Conservation (phyloP, 2,113 vertebrate genomes). For the Oenanthe oenanthe region DNA sequence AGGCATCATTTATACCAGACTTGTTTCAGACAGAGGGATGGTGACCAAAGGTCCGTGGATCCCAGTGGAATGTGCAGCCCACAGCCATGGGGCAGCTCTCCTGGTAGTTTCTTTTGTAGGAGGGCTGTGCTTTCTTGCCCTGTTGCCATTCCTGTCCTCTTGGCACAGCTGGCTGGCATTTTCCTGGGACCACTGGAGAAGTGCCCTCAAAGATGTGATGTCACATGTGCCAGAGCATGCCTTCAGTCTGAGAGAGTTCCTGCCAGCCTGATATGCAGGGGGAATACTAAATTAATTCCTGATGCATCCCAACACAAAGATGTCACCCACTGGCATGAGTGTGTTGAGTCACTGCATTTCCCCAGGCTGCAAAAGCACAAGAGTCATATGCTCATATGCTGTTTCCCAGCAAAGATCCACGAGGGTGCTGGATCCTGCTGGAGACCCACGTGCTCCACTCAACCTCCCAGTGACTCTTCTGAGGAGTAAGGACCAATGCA, state of each 20-base stretch:
- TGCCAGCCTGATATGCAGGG: background rate
- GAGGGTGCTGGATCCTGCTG: background rate
- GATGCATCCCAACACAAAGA: slow-evolving; percentile 2
- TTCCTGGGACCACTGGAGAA: accelerated
- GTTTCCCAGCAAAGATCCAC: background rate
- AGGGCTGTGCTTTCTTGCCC: background rate
- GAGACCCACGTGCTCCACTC: background rate
- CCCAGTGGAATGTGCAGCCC: background rate
- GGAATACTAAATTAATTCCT: slow-evolving; percentile 36
- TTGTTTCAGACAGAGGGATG: background rate
- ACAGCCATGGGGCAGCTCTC: background rate
- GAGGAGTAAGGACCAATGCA: background rate
- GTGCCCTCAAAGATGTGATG: accelerated
- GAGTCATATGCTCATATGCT: background rate
- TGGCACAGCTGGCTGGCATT: background rate
- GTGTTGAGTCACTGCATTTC: background rate
- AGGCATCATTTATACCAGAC: background rate
- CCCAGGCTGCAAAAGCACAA: background rate
- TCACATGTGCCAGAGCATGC: accelerated
- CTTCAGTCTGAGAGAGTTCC: background rate
- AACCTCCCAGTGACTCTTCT: background rate
- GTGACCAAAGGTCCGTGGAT: background rate
- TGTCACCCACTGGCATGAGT: background rate
- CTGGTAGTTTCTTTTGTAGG: background rate
- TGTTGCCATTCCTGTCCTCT: background rate